Evolutionary conservation across 2,888 invertebrate species (phyloP).

Genomic region (Chorisops tibialis): DNA sequence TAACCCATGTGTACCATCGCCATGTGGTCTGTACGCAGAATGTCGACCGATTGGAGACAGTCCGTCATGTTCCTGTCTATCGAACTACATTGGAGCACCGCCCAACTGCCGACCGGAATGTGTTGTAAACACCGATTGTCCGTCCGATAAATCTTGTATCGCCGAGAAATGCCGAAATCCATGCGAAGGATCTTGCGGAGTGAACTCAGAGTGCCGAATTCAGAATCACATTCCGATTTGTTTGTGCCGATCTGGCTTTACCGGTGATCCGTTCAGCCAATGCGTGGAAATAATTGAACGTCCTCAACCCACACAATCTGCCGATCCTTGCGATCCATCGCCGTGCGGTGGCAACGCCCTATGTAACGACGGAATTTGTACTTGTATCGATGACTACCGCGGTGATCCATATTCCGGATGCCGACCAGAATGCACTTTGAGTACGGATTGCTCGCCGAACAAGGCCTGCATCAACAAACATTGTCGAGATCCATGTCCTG

Average conservation of each 20-base stretch:
- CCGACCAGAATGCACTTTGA: slow-evolving; percentile 69
- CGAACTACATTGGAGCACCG: slow-evolving; percentile 65
- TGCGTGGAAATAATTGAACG: slow-evolving; percentile 54
- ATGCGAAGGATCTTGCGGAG: slow-evolving; percentile 68
- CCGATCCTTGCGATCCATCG: slow-evolving; percentile 68
- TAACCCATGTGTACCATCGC: slow-evolving; percentile 70
- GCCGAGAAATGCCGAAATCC: slow-evolving; percentile 70
- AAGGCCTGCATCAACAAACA: slow-evolving; percentile 69
- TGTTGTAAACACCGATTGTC: slow-evolving; percentile 62
- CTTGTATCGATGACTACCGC: slow-evolving; percentile 59
- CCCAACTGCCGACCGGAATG: slow-evolving; percentile 68
- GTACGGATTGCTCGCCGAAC: slow-evolving; percentile 67
- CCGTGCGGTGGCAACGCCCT: slow-evolving; percentile 75
- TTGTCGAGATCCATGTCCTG: slow-evolving; percentile 71
- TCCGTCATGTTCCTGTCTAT: slow-evolving; percentile 63
- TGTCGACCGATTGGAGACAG: slow-evolving; percentile 61
- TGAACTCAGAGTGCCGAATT: slow-evolving; percentile 66
- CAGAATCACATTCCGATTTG: slow-evolving; percentile 70
- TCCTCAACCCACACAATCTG: slow-evolving; percentile 57
- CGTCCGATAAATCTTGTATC: slow-evolving; percentile 64
- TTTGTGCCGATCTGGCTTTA: slow-evolving; percentile 58
- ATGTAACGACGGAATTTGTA: slow-evolving; percentile 65
- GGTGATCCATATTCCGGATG: slow-evolving; percentile 65
- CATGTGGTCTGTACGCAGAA: slow-evolving; percentile 68
- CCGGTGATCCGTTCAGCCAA: slow-evolving; percentile 66